Base-by-base conservation (phyloP, 2,113 vertebrate genomes). In the Chlorodrepanis virens region DNA sequence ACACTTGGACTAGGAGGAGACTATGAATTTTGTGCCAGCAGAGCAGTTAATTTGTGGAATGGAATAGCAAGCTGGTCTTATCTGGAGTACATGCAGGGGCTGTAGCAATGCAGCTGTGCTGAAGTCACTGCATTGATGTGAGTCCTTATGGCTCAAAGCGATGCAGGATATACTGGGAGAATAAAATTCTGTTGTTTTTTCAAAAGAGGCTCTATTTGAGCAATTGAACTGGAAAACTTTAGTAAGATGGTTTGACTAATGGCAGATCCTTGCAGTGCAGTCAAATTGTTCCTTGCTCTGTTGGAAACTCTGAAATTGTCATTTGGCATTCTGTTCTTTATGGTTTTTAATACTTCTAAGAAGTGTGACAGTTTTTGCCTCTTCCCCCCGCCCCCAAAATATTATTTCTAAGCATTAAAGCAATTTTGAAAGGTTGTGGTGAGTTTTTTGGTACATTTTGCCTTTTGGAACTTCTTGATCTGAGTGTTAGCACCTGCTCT, bases 11-110 rank as follows among this genome's bases (percentile, higher is more conserved):
- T 22, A 44, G 45, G 69, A 65, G 45, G 16, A 67, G 47, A 28
- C 15, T 15, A 24, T 45, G 12, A 23, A 39, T 72, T 68, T 39
- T 2, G 0, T 72, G 33, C 13, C 56, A 39, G 27, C 17, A 12
- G 45, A 27, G 4, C 2, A 3, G 1, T 50, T n/a, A 23, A 11
- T 39, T 14, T 69, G 50, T 67, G 83, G 28, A 54, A 14, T 12
- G 28, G 50, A 45, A 14, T 10, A 12, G 45, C 37, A 76, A 25
- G 25, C 45, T 52, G 9, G 5, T 39, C 69, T n/a, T 29, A 18
- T 12, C 15, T 49, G 60, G 37, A 45, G 8, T 14, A 18, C 0
- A 1, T 2, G 2, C 20, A 29, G 49, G 27, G 22, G 3, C n/a
- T 40, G 59, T 12, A 11, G 2, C 9, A 14, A 1, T 39, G 49